Percentiles rank a stretch among this genome's conserved stretches.
Conservation (phyloP, 2,113 vertebrate species). For the Micronycteris hirsuta region DNA sequence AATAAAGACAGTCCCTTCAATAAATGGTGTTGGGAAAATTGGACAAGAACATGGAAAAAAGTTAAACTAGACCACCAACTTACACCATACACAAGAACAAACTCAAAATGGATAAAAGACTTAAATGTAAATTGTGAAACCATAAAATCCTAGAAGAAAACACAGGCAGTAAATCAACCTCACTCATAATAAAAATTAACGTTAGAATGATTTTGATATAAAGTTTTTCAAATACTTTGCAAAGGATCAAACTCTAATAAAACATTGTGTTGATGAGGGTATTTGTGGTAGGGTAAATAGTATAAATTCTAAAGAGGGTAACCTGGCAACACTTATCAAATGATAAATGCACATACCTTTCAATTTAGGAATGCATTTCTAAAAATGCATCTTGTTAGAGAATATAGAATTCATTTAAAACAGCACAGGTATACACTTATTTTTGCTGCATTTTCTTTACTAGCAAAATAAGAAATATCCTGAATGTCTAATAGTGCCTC, state of each 20-base stretch:
- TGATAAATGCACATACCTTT: not conserved
- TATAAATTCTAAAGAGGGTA: not conserved
- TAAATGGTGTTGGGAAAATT: too few species aligned
- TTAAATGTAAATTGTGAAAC: too few species aligned
- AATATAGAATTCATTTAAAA: not conserved
- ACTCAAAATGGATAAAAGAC: too few species aligned
- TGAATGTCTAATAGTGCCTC: not conserved
- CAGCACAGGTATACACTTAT: not conserved
- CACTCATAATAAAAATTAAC: not conserved
- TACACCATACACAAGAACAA: too few species aligned
- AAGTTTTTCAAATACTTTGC: not conserved
- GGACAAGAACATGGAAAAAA: too few species aligned
- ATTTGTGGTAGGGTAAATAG: not conserved
- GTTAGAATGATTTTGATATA: not conserved
- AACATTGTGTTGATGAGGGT: not conserved
- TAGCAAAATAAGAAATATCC: not conserved
- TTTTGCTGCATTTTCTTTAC: not conserved
- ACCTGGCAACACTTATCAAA: not conserved
- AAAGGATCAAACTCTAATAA: not conserved
- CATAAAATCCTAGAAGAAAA: too few species aligned
- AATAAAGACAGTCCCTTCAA: too few species aligned
- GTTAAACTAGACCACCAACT: too few species aligned
- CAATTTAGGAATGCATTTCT: slow-evolving; percentile 9
- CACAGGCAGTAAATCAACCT: not conserved
- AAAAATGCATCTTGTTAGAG: not conserved